Base-by-base conservation (phyloP, 2,888 invertebrate species). In the Nemurella pictetii region DNA sequence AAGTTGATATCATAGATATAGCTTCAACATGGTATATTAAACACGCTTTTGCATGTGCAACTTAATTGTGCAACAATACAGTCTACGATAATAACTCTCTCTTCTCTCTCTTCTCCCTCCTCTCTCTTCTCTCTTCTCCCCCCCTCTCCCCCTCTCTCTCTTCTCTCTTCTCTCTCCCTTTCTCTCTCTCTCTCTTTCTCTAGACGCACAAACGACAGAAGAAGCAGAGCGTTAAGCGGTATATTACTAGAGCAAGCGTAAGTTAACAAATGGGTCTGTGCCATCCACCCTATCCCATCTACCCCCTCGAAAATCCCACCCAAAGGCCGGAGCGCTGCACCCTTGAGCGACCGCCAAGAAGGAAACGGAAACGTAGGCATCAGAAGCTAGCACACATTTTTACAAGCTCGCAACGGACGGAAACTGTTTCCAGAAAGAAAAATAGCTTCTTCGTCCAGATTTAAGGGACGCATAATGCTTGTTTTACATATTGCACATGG, bases 291-390 rank as follows among this genome's bases (percentile, higher is more conserved):
- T 12, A 9, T 4, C 80, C 80, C 30, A 12, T 20, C 77, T 26
- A 4, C 30, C 80, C 15, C 80, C 4, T 2, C 75, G 7, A 75
- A 55, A 55, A 28, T 75, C 28, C 75, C 75, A 27, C 2, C 26
- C 75, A 3, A 29, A 9, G 30, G 2, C 30, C 30, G 30, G 9
- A n/a, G 1, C 12, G 75, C 29, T 20, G 80, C 80, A n/a, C 32
- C 35, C 26, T 81, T 81, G 80, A 81, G 32, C 80, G 80, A 26
- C 36, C 80, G 84, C 84, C 84, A 84, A 84, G 84, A 29, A 84
- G 84, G 84, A 84, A 84, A 78, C 84, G 84, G 84, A 84, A 84
- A 80, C 29, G 72, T 35, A 77, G 35, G 32, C 80, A 32, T 32
- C 80, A 81, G 35, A 20, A 36, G 80, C 78, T 78, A 78, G 82